These are phyloP conservation scores for Chaetophractus vellerosus DNA, from an alignment of 2,797 vertebrate species.

Conservation along the genomic window DNA sequence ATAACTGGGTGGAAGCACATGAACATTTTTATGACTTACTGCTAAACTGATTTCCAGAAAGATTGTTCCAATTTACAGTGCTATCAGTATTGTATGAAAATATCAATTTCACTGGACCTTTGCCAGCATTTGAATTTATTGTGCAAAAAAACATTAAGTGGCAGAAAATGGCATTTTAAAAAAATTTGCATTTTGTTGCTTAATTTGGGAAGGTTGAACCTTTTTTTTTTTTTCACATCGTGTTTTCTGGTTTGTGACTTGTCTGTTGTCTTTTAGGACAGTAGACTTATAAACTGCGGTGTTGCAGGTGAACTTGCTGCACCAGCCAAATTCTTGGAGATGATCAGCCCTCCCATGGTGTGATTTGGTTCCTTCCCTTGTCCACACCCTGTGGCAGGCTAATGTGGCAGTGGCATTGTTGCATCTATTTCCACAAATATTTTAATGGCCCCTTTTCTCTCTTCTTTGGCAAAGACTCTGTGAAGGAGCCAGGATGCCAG, in stretches of 20 bases:
- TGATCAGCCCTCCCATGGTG: not conserved
- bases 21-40: slow-evolving; percentile 41
- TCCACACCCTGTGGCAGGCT: not conserved
- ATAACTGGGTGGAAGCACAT: slow-evolving; percentile 56
- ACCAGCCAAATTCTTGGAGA: not conserved
- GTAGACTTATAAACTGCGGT: slow-evolving; percentile 43
- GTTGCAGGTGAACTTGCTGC: not conserved
- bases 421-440: slow-evolving; percentile 42
- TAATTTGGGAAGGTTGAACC: not conserved
- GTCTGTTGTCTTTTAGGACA: slow-evolving; percentile 20
- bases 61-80: slow-evolving; percentile 34
- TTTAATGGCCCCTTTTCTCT: slow-evolving; percentile 43
- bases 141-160: not conserved
- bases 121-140: slow-evolving; percentile 28
- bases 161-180: not conserved
- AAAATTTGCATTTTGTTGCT: slow-evolving; percentile 27
- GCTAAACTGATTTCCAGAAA: slow-evolving; percentile 61
- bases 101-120: not conserved
- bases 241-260: slow-evolving; percentile 21
- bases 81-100: slow-evolving; percentile 32
- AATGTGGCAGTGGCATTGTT: slow-evolving; percentile 39
- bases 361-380: not conserved
- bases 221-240: not conserved
- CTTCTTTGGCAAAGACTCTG: slow-evolving; percentile 34
- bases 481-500: slow-evolving; percentile 72